A percentile compares a stretch with the other conserved stretches of the same genome.
phyloP scores from a whole-genome alignment of 2,113 vertebrate genomes.

The Larimichthys crocea region DNA sequence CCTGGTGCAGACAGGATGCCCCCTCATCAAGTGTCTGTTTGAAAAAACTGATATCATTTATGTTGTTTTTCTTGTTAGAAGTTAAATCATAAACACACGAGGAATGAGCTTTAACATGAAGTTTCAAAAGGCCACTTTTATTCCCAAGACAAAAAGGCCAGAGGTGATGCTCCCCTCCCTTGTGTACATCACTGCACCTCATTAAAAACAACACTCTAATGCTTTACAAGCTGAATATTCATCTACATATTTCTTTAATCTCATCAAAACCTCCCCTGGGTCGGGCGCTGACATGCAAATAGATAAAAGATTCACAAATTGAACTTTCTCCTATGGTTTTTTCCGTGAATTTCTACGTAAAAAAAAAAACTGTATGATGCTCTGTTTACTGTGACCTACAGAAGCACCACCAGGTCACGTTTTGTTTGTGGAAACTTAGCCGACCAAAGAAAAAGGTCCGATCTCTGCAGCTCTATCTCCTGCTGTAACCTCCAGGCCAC shows the following conservation, averaged over 20 bases:
- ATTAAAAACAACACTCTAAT: background rate
- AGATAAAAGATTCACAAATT: background rate
- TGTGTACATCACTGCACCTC: background rate
- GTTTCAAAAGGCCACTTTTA: background rate
- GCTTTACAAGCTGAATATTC: background rate
- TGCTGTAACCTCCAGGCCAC: constrained; percentile 49
- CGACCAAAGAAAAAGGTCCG: background rate
- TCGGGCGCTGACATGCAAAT: background rate
- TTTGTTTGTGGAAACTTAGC: constrained; percentile 32
- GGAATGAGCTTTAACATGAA: background rate
- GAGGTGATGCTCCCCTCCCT: background rate
- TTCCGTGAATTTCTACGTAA: background rate
- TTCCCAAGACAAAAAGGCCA: background rate
- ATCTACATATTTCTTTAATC: background rate
- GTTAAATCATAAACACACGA: background rate
- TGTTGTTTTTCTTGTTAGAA: background rate
- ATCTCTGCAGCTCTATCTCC: background rate
- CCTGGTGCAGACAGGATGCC: too few relatives aligned
- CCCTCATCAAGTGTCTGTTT: background rate
- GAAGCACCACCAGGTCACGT: constrained; percentile 31
- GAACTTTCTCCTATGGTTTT: background rate
- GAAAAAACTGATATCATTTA: background rate
- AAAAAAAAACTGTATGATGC: background rate
- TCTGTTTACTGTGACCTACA: constrained; percentile 16
- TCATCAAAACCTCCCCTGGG: background rate